Conservation (phyloP, 2,797 vertebrate species). For the Poecilia picta region DNA sequence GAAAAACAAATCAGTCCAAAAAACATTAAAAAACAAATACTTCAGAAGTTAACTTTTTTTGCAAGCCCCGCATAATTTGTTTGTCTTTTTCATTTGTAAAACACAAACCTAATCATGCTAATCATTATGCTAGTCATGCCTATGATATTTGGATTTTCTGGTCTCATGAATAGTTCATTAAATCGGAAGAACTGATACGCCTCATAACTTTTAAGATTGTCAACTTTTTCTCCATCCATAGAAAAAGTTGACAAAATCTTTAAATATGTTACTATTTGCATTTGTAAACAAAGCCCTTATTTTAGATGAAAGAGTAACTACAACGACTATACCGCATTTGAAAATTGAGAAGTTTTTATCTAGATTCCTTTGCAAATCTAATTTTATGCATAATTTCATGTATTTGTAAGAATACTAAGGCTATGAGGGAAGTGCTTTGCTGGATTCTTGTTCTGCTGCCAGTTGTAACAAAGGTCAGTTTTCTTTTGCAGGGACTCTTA, state of each 20-base stretch:
- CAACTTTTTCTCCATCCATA: background rate
- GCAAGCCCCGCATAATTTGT: background rate
- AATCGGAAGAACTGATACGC: background rate
- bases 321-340: background rate
- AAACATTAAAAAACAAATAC: too few species aligned
- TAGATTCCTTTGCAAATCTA: background rate
- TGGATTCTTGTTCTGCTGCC: background rate
- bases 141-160: background rate
- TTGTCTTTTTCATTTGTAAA: background rate
- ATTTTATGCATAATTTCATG: background rate
- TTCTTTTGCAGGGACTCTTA: background rate
- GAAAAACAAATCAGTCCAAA: too few species aligned
- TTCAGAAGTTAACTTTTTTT: too few species aligned
- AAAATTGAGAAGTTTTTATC: background rate
- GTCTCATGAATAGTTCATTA: background rate
- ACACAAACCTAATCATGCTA: background rate
- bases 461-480: background rate
- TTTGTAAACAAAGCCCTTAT: background rate
- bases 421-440: background rate
- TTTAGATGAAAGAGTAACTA: background rate
- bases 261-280: background rate
- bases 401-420: background rate
- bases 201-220: background rate
- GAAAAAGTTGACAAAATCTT: background rate
- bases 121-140: background rate